These are phyloP conservation scores for Athalia rosae DNA, from an alignment of 2,888 invertebrate genomes.

Conservation along the genomic window DNA sequence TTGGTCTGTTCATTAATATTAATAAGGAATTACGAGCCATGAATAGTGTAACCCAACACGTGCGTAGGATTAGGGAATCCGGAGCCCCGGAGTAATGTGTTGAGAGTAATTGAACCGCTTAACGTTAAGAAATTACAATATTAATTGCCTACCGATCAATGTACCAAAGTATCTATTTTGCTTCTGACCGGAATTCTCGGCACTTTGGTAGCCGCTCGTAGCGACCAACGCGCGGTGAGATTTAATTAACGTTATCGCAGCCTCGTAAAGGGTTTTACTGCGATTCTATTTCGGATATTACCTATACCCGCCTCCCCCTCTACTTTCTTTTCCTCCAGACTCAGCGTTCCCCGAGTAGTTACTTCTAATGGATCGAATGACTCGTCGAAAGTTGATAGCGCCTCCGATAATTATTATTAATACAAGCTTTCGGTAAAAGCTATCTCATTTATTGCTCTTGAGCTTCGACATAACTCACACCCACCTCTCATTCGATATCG, in stretches of 20 bases:
- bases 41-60: not conserved
- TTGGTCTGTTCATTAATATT: conserved; percentile 22
- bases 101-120: not conserved
- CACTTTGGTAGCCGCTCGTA: conserved; percentile 2
- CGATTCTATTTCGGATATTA: conserved; percentile 43
- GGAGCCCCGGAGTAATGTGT: too few relatives aligned
- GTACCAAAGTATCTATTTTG: conserved; percentile 4
- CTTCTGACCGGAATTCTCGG: conserved; percentile 35
- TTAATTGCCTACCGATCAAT: conserved; percentile 36
- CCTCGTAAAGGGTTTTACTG: conserved; percentile 41
- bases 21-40: conserved; percentile 24
- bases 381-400: conserved; percentile 41
- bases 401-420: conserved; percentile 41
- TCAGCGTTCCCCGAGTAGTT: conserved; percentile 12
- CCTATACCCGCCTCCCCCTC: not conserved
- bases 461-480: conserved; percentile 32
- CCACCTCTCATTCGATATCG: conserved; percentile 24
- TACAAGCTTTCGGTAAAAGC: conserved; percentile 41
- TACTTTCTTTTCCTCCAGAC: not conserved
- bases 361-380: conserved; percentile 42
- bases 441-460: conserved; percentile 39
- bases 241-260: conserved; percentile 42
- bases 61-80: not conserved
- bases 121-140: conserved; percentile 34
- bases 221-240: conserved; percentile 10